Evolutionary conservation across 2,113 vertebrate genomes (phyloP).

Genomic region (Peucedramus taeniatus): DNA sequence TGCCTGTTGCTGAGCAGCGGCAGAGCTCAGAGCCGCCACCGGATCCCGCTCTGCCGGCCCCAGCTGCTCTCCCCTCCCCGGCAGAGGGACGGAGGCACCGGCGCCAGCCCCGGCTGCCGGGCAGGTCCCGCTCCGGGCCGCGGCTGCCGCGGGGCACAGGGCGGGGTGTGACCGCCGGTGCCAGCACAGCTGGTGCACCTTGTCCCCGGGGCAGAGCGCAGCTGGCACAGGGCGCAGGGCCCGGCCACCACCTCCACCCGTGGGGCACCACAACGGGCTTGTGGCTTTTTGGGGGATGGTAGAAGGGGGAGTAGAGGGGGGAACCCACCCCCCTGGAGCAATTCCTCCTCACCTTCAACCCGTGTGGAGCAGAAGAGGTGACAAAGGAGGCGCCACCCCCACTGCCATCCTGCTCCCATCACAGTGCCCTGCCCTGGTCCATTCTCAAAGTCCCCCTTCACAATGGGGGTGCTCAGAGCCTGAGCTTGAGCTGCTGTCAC

Average conservation of each 20-base stretch:
- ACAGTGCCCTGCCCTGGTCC: rapidly evolving
- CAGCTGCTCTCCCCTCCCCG: background rate
- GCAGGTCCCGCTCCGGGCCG: background rate
- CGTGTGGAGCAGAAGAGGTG: rapidly evolving
- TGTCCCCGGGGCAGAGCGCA: background rate
- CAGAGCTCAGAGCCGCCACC: background rate
- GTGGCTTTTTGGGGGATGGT: background rate
- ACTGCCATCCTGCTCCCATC: background rate
- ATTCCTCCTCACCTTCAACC: background rate
- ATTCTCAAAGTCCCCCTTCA: rapidly evolving
- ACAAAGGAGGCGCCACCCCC: rapidly evolving
- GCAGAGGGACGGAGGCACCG: rapidly evolving
- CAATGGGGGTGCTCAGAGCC: background rate
- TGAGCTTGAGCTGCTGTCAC: rapidly evolving
- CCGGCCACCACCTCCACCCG: rapidly evolving
- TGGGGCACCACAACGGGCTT: rapidly evolving
- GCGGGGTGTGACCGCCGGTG: background rate
- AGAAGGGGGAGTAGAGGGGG: no score
- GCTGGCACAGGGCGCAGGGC: rapidly evolving
- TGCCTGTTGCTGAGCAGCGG: background rate
- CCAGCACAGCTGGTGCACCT: background rate
- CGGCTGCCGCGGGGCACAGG: background rate
- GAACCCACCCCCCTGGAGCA: rapidly evolving
- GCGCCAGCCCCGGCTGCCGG: background rate
- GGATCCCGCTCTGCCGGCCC: background rate